A percentile compares a stretch with the other conserved stretches of the same genome.
phyloP scores from a whole-genome alignment of 2,888 invertebrate genomes.

The Cyaniris semiargus region DNA sequence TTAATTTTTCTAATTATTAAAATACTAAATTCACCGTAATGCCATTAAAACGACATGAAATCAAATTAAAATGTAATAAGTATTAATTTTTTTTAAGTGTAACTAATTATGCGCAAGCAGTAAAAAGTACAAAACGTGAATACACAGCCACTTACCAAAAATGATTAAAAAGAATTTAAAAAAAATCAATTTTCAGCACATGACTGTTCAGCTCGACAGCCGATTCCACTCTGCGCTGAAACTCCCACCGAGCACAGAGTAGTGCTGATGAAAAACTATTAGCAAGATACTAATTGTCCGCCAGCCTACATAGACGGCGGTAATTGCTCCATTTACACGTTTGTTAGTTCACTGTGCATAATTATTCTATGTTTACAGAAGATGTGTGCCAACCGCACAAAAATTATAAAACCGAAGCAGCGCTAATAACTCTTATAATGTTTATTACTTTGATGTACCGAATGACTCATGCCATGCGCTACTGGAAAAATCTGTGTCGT shows the following conservation, averaged over 20 bases:
- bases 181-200: conserved; percentile 33
- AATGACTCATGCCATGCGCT: conserved; percentile 41
- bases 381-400: conserved; percentile 61
- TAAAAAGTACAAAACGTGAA: not conserved
- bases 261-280: conserved; percentile 78
- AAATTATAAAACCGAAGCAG: conserved; percentile 50
- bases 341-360: conserved; percentile 75
- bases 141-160: conserved; percentile 6
- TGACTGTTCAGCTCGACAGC: conserved; percentile 64
- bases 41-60: not conserved
- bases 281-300: conserved; percentile 76
- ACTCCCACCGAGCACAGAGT: conserved; percentile 60
- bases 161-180: not conserved
- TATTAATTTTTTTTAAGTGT: not conserved
- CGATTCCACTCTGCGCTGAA: conserved; percentile 71
- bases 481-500: conserved; percentile 7
- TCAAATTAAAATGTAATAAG: not conserved
- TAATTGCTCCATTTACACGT: conserved; percentile 80
- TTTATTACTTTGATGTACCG: conserved; percentile 42
- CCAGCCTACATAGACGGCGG: conserved; percentile 76
- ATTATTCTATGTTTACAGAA: conserved; percentile 71
- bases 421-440: conserved; percentile 53
- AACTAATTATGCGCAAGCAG: not conserved
- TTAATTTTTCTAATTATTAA: not conserved
- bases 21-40: not conserved